phyloP scores from a whole-genome alignment of 1,140 invertebrate genomes.

The Neodiprion pinetum region DNA sequence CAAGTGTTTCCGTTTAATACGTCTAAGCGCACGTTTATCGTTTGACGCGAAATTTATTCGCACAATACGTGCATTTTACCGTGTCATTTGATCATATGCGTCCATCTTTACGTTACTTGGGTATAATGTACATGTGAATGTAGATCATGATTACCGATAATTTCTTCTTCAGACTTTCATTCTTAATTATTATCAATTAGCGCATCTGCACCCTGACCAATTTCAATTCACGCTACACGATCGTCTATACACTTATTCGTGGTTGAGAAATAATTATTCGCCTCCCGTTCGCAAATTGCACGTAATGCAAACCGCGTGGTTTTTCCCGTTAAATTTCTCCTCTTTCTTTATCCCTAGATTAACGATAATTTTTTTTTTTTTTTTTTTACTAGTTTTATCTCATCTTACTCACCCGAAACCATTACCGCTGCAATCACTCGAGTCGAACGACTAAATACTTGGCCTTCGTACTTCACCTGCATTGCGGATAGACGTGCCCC shows the following conservation, averaged over 20 bases:
- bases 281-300: background rate
- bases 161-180: too few species aligned
- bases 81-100: background rate
- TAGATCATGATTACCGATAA: too few species aligned
- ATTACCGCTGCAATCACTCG: background rate
- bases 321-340: background rate
- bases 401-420: background rate
- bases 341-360: constrained; percentile 18
- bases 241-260: too few species aligned
- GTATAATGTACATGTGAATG: background rate
- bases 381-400: constrained; percentile 18
- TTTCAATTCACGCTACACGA: too few species aligned
- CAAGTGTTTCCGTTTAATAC: constrained; percentile 15
- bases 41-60: constrained; percentile 30
- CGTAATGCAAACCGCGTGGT: background rate
- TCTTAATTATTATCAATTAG: too few species aligned
- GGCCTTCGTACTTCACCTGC: constrained; percentile 42
- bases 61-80: background rate
- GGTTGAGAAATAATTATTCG: background rate
- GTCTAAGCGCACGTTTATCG: constrained; percentile 31
- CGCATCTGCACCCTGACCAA: too few species aligned
- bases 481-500: constrained; percentile 49
- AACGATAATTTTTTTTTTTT: constrained; percentile 41
- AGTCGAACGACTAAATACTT: constrained; percentile 10
- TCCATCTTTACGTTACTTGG: background rate